These are phyloP conservation scores for Zaprionus africanus DNA, from an alignment of 1,140 invertebrate genomes.

Conservation along the genomic window DNA sequence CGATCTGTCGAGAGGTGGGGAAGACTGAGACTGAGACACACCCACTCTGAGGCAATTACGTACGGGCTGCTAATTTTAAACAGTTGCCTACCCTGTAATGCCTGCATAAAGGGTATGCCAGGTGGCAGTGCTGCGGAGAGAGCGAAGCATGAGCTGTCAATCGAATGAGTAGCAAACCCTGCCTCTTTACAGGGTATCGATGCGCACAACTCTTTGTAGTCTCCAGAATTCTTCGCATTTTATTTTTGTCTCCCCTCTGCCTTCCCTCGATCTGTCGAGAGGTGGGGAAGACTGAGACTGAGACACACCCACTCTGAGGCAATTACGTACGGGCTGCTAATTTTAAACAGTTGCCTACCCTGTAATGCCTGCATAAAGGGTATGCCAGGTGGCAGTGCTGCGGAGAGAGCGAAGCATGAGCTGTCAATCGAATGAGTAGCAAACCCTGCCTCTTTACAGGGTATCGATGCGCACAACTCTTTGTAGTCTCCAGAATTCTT, in stretches of 20 bases:
- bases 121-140: neutral
- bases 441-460: neutral
- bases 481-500: neutral
- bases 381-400: neutral
- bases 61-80: slow-evolving; percentile 35
- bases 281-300: slow-evolving; percentile 5
- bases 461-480: slow-evolving; percentile 3
- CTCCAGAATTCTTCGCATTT: neutral
- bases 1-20: neutral
- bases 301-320: slow-evolving; percentile 40
- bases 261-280: neutral
- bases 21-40: slow-evolving; percentile 25
- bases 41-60: slow-evolving; percentile 44
- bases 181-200: neutral
- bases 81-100: slow-evolving; percentile 22
- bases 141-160: neutral
- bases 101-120: neutral
- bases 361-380: neutral
- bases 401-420: neutral
- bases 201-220: neutral
- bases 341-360: slow-evolving; percentile 33
- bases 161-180: neutral
- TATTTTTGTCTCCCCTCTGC: too few relatives aligned
- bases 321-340: slow-evolving; percentile 40
- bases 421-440: neutral